phyloP scores from a whole-genome alignment of 2,888 invertebrate genomes.

The Chymomyza caudatula region DNA sequence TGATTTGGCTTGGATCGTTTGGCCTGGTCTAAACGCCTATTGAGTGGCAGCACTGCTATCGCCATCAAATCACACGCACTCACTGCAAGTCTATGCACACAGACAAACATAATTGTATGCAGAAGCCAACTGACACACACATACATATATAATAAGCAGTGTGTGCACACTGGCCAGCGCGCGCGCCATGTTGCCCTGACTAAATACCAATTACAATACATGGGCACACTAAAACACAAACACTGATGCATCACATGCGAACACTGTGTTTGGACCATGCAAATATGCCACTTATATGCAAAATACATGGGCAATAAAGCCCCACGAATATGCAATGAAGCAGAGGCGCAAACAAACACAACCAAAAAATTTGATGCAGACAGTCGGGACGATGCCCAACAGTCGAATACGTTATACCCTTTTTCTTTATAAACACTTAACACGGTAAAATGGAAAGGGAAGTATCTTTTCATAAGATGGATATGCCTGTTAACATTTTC shows the following conservation, averaged over 20 bases:
- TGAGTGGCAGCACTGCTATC: constrained; percentile 47
- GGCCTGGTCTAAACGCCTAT: constrained; percentile 46
- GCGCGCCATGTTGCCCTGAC: constrained; percentile 18
- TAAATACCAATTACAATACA: constrained; percentile 62
- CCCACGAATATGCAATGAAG: constrained; percentile 42
- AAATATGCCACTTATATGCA: not conserved
- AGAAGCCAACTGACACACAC: not conserved
- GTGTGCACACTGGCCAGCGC: not conserved
- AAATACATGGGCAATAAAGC: constrained; percentile 15
- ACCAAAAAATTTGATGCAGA: not conserved
- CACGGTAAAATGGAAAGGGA: too few relatives aligned
- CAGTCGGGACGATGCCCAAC: not conserved
- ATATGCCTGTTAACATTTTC: too few relatives aligned
- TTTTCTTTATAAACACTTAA: too few relatives aligned
- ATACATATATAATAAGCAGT: not conserved
- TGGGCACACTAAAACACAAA: not conserved
- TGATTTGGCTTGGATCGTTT: constrained; percentile 18
- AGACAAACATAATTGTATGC: constrained; percentile 30
- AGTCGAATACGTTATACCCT: too few relatives aligned
- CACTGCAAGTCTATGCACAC: constrained; percentile 18
- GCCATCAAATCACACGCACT: constrained; percentile 58
- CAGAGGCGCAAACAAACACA: constrained; percentile 23
- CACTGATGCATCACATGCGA: not conserved
- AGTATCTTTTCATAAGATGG: too few relatives aligned
- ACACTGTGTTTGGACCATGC: not conserved